phyloP scores from a whole-genome alignment of 1,140 invertebrate species.

The Microplitis mediator region DNA sequence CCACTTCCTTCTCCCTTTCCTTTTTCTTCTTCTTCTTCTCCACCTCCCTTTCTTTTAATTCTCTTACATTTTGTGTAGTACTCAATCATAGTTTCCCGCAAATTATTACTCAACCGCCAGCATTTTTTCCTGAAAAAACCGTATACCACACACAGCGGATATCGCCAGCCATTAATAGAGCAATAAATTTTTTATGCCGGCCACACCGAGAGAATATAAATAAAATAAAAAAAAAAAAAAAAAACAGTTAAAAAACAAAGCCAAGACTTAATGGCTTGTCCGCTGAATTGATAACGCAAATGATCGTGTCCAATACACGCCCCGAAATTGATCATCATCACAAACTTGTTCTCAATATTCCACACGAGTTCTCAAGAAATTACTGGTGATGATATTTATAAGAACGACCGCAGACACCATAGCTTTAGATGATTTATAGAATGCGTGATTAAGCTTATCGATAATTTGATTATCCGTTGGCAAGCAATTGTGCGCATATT shows the following conservation, averaged over 20 bases:
- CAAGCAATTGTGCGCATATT: slow-evolving; percentile 25
- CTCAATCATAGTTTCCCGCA: not conserved
- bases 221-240: not conserved
- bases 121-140: not conserved
- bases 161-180: slow-evolving; percentile 1
- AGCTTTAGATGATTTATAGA: not conserved
- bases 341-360: not conserved
- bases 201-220: not conserved
- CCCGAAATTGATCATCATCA: not conserved
- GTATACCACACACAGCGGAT: not conserved
- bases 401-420: too few relatives aligned
- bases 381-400: too few relatives aligned
- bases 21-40: not conserved
- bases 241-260: not conserved
- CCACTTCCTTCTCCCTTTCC: not conserved
- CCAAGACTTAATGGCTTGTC: not conserved
- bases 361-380: not conserved
- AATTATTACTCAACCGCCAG: not conserved
- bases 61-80: not conserved
- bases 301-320: not conserved
- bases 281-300: slow-evolving; percentile 9
- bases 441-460: slow-evolving; percentile 8
- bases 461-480: slow-evolving; percentile 31
- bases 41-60: too few relatives aligned
- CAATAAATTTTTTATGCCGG: slow-evolving; percentile 2